Evolutionary conservation across 2,797 vertebrate species (phyloP), one percentile per base, ranked within the genome.

Genomic region (Malurus splendens): DNA sequence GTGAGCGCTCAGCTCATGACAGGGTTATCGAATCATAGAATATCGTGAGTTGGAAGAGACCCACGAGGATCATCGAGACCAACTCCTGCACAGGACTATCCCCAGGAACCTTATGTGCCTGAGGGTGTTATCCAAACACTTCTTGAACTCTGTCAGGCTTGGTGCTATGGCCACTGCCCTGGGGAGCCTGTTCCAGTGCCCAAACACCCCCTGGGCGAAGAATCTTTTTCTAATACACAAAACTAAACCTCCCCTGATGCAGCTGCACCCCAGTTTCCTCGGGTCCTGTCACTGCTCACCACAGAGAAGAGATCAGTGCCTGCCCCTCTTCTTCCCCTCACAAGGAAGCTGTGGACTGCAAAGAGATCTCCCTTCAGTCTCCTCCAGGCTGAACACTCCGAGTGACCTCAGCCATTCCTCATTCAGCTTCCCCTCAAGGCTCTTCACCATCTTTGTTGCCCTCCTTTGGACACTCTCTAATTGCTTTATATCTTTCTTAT

Each of bases 401-500:
- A 23, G 12, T n/a, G 15, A 24, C 27, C 15, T 42, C 41, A 68
- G 18, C 18, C 0, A 0, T 1, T 22, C 3, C 14, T 33, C 20
- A 6, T 2, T 10, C 0, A 0, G 20, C 6, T 60, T 22, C 7
- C 7, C 20, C 33, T 36, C 36, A 36, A 60, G 33, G 2, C 41
- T 7, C 14, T 47, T 41, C 47, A 6, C 25, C 18, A 5, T 41
- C 8, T 5, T 27, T 0, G 0, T 22, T 54, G 33, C 22, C 20
- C 10, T 41, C 12, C 20, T 47, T 18, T 60, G 33, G 33, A 2
- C 16, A 12, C 7, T n/a, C 33, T 47, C 18, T 1, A 19, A 14
- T 0, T 18, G 9, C 0, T 75, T 5, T 1, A 1, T 38, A 0
- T 30, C 28, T 19, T 1, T 54, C 2, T 11, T 20, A 12, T 0